Base-by-base conservation (phyloP, 1,140 invertebrate species). In the Heliconius melpomene region DNA sequence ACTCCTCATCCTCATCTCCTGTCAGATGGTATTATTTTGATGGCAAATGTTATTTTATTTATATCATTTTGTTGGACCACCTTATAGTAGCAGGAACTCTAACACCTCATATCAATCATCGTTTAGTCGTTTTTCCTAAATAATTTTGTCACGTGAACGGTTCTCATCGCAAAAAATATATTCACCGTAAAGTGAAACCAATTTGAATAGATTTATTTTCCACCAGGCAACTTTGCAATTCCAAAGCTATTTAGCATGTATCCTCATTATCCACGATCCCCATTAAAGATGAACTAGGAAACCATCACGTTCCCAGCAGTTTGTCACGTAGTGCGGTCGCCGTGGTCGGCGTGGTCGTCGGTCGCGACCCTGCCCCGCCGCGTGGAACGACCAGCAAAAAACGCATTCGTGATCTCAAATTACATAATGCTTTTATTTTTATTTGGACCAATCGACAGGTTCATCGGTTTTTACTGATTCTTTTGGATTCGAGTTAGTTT, bases 301-400 rank as follows among this genome's bases (percentile, higher is more conserved):
- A 85, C 82, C 76, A 85, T 83, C 72, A 79, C 70, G 82, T 90
- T 90, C 89, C 85, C 88, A 89, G 79, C 85, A 82, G 73, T 83
- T 84, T 83, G 86, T 89, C 90, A 90, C 88, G 90, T 90, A 87
- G 84, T 86, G 87, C 86, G 86, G 88, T 78, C 78, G 23, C 76
- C 72, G 75, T 75, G 72, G 77, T 78, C 78, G 23, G 72, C 72
- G 75, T 75, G 72, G 77, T 57, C 78, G 74, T 72, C 88, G 84
- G 89, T 88, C 88, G 85, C 87, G 88, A 90, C 89, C 89, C 85
- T 78, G 86, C 76, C 84, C 86, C 79, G 77, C 84, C 81, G 86
- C 82, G 86, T 86, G 90, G 90, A 91, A 90, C 89, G 83, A 83
- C 81, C 82, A 86, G 82, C 84, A 91, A 92, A 91, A 91, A 92